Evolutionary conservation across 2,797 vertebrate species (phyloP), one percentile per base, ranked within the genome.

Genomic region (Eurystomus glaucurus): DNA sequence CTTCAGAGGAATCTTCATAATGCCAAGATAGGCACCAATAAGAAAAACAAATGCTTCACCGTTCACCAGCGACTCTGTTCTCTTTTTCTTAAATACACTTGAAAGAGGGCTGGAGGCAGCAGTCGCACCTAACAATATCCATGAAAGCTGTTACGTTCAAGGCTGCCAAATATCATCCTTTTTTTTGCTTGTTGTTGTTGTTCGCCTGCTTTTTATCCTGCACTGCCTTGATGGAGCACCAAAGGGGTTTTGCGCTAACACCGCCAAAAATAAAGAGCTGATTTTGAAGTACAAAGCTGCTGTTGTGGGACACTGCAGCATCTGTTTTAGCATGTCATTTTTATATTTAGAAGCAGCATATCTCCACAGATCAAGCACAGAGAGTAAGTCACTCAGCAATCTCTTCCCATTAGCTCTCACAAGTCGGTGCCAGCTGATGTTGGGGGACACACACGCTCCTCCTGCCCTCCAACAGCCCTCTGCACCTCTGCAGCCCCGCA

Each of bases 261-360:
- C 39, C 78, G 81, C 45, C 0, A 0, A 88, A 91, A 91, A 88
- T 10, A 15, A 85, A 65, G 69, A 61, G 74, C 60, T 87, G 86
- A 60, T 79, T 62, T 41, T n/a, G 70, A 96, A 94, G 60, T 62
- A 91, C 68, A 93, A 96, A 95, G 82, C 88, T 85, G 87, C 85
- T 90, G 81, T 31, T 87, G 76, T 68, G 78, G 90, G 79, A 95
- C 2, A 6, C 76, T 83, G 92, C 79, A 90, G 92, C 91, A 96
- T 74, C 84, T 97, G 93, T 66, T 95, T 58, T 39, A 85, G 77
- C 90, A 33, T 13, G 57, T 50, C 79, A 52, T 23, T 23, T 94
- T 93, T 95, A 93, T 84, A 91, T 96, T 94, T 88, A 95, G 93
- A 89, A 95, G 76, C 84, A 50, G 79, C 7, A 1, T 65, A 70